A percentile compares a stretch with the other conserved stretches of the same genome.
Evolutionary conservation across 2,113 vertebrate species (phyloP).

Genomic region (Stigmatopora argus): DNA sequence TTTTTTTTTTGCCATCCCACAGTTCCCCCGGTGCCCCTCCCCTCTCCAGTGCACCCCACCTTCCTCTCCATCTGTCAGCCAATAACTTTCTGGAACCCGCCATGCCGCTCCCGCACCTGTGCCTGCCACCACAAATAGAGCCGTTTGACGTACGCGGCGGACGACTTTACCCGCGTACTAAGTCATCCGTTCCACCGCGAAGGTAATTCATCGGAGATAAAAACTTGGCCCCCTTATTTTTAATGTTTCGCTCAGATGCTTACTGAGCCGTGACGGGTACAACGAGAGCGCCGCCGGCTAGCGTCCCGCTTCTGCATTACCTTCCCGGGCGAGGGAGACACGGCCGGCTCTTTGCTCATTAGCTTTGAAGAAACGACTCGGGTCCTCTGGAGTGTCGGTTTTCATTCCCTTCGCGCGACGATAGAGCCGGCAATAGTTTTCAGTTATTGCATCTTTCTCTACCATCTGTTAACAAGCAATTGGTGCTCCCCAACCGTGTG

Average conservation of each 20-base stretch:
- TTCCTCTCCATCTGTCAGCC: conserved; percentile 71
- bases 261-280: conserved; percentile 48
- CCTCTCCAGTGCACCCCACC: conserved; percentile 36
- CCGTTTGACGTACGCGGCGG: conserved; percentile 44
- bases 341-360: conserved; percentile 35
- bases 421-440: conserved; percentile 1
- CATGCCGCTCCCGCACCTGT: conserved; percentile 66
- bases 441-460: conserved; percentile 10
- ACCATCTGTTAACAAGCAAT: conserved; percentile 10
- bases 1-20: background rate
- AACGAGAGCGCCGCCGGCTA: conserved; percentile 47
- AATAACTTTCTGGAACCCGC: conserved; percentile 67
- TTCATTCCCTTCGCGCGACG: conserved; percentile 12
- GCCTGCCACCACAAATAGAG: conserved; percentile 70
- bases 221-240: conserved; percentile 19
- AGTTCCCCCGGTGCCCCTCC: conserved; percentile 28
- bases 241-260: conserved; percentile 19
- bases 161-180: conserved; percentile 21
- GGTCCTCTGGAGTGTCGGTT: conserved; percentile 37
- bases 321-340: conserved; percentile 39
- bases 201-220: conserved; percentile 15
- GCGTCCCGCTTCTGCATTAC: conserved; percentile 40
- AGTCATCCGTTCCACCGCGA: conserved; percentile 29
- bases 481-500: background rate
- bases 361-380: conserved; percentile 44